Percentiles rank a stretch among this genome's conserved stretches.
These are phyloP conservation scores for Steinernema feltiae DNA, from an alignment of 1,140 invertebrate species.

Conservation along the genomic window DNA sequence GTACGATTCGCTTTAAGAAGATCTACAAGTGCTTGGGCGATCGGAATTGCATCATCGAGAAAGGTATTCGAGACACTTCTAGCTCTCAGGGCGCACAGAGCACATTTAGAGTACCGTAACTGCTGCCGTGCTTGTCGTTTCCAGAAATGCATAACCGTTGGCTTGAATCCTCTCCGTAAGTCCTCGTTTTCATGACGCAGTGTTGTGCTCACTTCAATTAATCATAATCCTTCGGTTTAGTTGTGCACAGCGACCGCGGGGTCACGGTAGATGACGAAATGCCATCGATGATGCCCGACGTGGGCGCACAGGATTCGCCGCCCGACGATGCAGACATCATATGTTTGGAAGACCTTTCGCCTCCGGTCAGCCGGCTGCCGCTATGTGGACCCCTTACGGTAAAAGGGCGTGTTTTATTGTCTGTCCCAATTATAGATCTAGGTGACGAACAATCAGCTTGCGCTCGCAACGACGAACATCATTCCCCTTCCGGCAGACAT, in stretches of 20 bases:
- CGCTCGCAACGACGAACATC: background rate
- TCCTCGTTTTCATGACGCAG: background rate
- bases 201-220: background rate
- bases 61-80: background rate
- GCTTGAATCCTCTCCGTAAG: constrained; percentile 9
- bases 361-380: background rate
- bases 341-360: background rate
- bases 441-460: background rate
- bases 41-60: background rate
- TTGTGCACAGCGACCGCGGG: background rate
- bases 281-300: background rate
- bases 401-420: background rate
- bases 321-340: background rate
- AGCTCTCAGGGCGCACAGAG: background rate
- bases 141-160: constrained; percentile 1
- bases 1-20: constrained; percentile 4
- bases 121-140: background rate
- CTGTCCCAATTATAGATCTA: background rate
- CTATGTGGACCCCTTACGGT: background rate
- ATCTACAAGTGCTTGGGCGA: background rate
- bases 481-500: background rate
- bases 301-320: background rate
- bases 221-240: background rate
- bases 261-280: constrained; percentile 10
- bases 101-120: constrained; percentile 13